Evolutionary conservation across 2,113 vertebrate genomes (phyloP), one percentile per base, ranked within the genome.

Genomic region (Asarcornis scutulata): DNA sequence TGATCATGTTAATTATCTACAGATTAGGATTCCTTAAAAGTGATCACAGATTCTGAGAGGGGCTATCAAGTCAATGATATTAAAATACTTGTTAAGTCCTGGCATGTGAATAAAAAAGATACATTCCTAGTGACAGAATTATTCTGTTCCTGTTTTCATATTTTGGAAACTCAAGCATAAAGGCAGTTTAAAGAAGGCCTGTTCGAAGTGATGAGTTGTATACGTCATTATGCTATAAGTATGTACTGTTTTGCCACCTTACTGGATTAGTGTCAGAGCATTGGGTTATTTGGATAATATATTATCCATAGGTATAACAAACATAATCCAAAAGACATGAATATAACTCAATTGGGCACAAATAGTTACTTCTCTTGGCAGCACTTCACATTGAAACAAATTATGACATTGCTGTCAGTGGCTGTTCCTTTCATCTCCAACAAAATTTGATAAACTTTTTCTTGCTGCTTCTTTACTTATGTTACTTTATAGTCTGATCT

Each of bases 1-100:
- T 21, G 31, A 29, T 96, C 86, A 66, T 94, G 95, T 91, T 94
- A 96, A 86, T 94, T 72, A 94, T 96, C 74, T 96, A 23, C 11
- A 53, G 75, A 82, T 95, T 88, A 91, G 89, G 53, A 58, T 44
- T 96, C 62, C 67, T 75, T 86, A 25, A 92, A 96, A 96, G 66
- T 71, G 89, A 27, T 91, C 86, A 63, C 76, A 86, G 66, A 38
- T 84, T 73, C 80, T 17, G 6, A 84, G 56, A 84, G 34, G 44
- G 60, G 94, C 89, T 91, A 48, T 93, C 78, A n/a, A 36, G 67
- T 88, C 78, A 75, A 5, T 82, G 69, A 50, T 64, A 84, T 42
- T 76, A 83, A 60, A 52, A 72, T 32, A 82, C 81, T 74, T 58
- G 26, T 64, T 93, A n/a, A 34, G 82, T 80, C 55, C 63, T 95